Evolutionary conservation across 2,888 invertebrate genomes (phyloP).

Genomic region (Hartigia nigra): DNA sequence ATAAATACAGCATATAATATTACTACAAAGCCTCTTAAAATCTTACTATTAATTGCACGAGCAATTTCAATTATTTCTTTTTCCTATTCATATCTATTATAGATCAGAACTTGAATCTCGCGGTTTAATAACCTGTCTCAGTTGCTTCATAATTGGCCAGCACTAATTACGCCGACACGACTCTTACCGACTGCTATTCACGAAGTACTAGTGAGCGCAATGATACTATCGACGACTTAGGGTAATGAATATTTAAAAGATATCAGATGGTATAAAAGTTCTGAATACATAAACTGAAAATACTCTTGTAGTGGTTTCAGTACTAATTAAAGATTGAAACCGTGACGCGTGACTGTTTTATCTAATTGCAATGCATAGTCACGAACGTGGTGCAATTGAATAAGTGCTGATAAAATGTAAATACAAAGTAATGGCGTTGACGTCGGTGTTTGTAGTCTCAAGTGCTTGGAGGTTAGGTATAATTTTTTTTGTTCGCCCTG

Average conservation of each 20-base stretch:
- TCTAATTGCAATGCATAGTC: not conserved
- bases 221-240: too few species aligned
- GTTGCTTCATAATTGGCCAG: too few species aligned
- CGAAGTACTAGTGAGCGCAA: too few species aligned
- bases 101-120: too few species aligned
- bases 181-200: too few species aligned
- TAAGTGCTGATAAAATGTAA: not conserved
- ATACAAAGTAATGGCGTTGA: not conserved
- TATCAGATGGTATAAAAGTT: not conserved
- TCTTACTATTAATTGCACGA: too few species aligned
- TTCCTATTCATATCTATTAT: too few species aligned
- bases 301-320: not conserved
- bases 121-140: too few species aligned
- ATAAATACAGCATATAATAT: too few species aligned
- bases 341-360: not conserved
- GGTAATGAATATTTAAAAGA: not conserved
- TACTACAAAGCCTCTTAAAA: too few species aligned
- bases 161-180: too few species aligned
- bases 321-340: not conserved
- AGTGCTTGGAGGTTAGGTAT: not conserved
- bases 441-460: not conserved
- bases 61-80: too few species aligned
- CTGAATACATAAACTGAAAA: not conserved
- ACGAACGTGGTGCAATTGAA: not conserved
- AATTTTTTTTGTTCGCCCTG: not conserved